These are phyloP conservation scores for Phyllostomus hastatus DNA, from an alignment of 2,113 vertebrate genomes.

Conservation along the genomic window DNA sequence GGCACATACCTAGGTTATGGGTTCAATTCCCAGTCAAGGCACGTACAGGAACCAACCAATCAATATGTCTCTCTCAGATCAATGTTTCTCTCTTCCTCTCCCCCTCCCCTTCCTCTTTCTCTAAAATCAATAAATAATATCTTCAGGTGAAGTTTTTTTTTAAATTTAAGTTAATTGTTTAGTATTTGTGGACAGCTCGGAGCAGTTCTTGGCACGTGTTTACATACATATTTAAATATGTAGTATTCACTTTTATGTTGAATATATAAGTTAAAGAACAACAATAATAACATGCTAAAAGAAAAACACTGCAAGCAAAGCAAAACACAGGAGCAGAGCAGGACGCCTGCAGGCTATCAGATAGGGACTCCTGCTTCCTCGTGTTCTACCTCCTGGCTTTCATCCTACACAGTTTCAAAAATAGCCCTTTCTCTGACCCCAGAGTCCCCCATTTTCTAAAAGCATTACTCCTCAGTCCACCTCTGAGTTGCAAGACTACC, in stretches of 20 bases:
- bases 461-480: neutral
- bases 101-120: neutral
- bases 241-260: neutral
- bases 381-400: neutral
- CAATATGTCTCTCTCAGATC: neutral
- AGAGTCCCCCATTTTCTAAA: neutral
- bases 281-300: conserved; percentile 4
- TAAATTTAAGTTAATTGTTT: neutral
- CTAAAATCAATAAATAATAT: too few species aligned
- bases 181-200: neutral
- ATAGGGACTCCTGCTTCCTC: neutral
- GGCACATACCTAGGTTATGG: too few species aligned
- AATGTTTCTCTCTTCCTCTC: neutral
- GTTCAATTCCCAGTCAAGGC: too few species aligned
- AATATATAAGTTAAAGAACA: neutral
- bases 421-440: neutral
- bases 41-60: too few species aligned
- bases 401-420: neutral
- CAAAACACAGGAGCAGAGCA: neutral
- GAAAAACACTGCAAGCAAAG: neutral
- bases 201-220: neutral
- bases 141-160: too few species aligned
- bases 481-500: neutral
- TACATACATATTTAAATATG: neutral
- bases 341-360: neutral